Evolutionary conservation across 2,888 invertebrate genomes (phyloP).

Genomic region (Athalia circularis): DNA sequence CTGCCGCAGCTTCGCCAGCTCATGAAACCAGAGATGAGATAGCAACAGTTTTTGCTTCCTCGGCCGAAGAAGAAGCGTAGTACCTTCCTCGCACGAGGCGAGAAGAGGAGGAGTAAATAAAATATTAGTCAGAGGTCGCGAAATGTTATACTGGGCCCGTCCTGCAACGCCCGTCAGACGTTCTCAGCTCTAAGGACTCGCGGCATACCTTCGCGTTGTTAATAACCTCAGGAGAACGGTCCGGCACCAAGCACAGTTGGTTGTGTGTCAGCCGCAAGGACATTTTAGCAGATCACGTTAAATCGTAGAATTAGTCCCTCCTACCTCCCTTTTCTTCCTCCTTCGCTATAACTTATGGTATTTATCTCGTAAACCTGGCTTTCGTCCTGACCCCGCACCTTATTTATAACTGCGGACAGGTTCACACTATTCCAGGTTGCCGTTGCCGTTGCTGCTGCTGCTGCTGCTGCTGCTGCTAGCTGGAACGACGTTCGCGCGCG

Average conservation of each 20-base stretch:
- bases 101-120: conserved; percentile 1
- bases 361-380: conserved; percentile 65
- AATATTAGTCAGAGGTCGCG: conserved; percentile 37
- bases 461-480: too few relatives aligned
- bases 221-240: conserved; percentile 31
- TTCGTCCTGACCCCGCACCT: conserved; percentile 61
- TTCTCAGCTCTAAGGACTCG: conserved; percentile 7
- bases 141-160: conserved; percentile 26
- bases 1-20: neutral
- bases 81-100: too few relatives aligned
- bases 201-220: conserved; percentile 24
- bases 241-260: neutral
- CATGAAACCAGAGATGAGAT: conserved; percentile 38
- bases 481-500: conserved; percentile 5
- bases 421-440: conserved; percentile 56
- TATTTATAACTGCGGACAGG: conserved; percentile 68
- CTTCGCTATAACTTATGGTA: conserved; percentile 65
- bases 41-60: conserved; percentile 10
- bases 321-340: conserved; percentile 46
- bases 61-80: too few relatives aligned
- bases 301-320: conserved; percentile 65
- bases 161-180: neutral
- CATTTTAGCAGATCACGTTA: conserved; percentile 65
- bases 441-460: too few relatives aligned
- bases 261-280: conserved; percentile 44